Evolutionary conservation across 2,797 vertebrate genomes (phyloP), one percentile per base, ranked within the genome.

Genomic region (Gastrophryne carolinensis): DNA sequence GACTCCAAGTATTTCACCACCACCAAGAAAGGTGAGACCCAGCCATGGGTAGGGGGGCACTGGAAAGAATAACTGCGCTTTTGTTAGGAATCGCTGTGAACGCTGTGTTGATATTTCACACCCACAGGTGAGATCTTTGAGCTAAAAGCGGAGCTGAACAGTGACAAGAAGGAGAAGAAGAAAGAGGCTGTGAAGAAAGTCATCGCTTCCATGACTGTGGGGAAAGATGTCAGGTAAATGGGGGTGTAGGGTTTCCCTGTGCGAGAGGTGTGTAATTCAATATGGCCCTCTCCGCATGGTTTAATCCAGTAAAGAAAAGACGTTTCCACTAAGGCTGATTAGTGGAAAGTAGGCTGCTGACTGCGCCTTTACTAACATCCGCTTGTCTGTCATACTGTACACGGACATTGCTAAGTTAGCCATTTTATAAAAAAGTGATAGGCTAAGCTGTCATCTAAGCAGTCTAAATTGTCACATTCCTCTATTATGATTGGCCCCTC

Each of bases 1-100:
- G 98, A 98, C 92, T 98, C 96, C 1, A 98, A 99, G 85, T 99
- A 99, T 81, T 98, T 98, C 89, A 98, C 97, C 81, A 99, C 97
- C 34, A 99, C 97, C 30, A 99, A 99, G 87, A 99, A 98, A 97
- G 97, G 97, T 99, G 80, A 72, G 75, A 29, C 1, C n/a, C n/a
- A n/a, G n/a, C n/a, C n/a, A 3, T 19, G 32, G 64, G 9, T 13
- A 8, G 41, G 47, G 0, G 2, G 2, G 10, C 27, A 17, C n/a
- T 44, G 32, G 29, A 13, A n/a, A 13, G 6, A 17, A 21, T 11
- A 3, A 15, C 1, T 4, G 27, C 24, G 26, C n/a, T 3, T 27
- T 41, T 53, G 23, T 39, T 19, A 8, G n/a, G 15, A 17, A 5
- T 39, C 1, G 3, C 8, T 54, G 50, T 23, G 27, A 23, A 32